These are phyloP conservation scores for Baronia brevicornis DNA, from an alignment of 2,888 invertebrate genomes.

Conservation along the genomic window DNA sequence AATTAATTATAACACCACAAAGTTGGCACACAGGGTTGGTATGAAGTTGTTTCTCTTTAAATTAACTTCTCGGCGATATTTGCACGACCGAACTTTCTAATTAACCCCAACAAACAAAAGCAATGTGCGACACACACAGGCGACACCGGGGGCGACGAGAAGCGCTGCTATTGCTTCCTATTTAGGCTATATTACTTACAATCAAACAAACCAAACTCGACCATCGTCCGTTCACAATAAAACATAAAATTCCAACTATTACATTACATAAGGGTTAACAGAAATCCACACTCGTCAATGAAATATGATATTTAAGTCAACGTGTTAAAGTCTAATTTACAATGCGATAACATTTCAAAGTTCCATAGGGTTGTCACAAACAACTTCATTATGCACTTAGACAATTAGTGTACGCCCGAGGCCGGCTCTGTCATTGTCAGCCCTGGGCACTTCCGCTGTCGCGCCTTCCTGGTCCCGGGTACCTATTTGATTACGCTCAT, in stretches of 20 bases:
- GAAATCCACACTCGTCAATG: constrained; percentile 18
- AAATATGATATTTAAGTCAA: constrained; percentile 27
- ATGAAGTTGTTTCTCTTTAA: constrained; percentile 24
- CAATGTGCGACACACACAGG: constrained; percentile 41
- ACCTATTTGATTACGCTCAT: constrained; percentile 37
- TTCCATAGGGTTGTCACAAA: constrained; percentile 54
- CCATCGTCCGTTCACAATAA: constrained; percentile 20
- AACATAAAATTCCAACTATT: constrained; percentile 16
- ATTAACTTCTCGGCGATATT: constrained; percentile 29
- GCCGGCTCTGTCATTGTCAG: constrained; percentile 41
- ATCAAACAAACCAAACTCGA: constrained; percentile 19
- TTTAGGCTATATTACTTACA: constrained; percentile 20
- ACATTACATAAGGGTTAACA: constrained; percentile 12
- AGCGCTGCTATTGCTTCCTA: constrained; percentile 37
- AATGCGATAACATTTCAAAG: constrained; percentile 23
- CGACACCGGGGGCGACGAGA: constrained; percentile 50
- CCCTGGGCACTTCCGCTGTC: constrained; percentile 55
- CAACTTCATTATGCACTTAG: constrained; percentile 72
- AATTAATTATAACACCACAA: neutral
- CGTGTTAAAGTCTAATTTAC: constrained; percentile 26
- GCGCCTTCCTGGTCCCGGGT: constrained; percentile 35
- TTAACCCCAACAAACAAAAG: constrained; percentile 52
- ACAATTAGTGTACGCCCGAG: constrained; percentile 68
- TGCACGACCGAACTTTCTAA: constrained; percentile 49
- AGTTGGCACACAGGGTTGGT: constrained; percentile 15